A percentile compares a stretch with the other conserved stretches of the same genome.
Evolutionary conservation across 2,888 invertebrate species (phyloP).

Genomic region (Pristionchus arcanus): DNA sequence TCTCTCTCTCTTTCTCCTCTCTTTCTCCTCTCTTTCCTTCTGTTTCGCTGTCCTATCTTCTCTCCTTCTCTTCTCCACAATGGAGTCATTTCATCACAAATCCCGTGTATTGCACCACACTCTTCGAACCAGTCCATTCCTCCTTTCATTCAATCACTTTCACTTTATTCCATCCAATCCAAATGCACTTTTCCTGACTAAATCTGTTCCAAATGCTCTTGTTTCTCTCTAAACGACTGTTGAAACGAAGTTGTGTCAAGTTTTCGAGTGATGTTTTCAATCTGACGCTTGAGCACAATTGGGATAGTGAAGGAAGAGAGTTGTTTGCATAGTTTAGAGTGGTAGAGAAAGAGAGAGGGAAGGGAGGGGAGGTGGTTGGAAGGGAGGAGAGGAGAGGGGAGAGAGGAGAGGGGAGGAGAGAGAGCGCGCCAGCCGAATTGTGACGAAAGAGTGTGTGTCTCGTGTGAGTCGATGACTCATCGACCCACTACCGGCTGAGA

Average conservation of each 20-base stretch:
- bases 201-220: too few species aligned
- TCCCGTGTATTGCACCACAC: neutral
- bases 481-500: conserved; percentile 28
- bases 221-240: neutral
- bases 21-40: conserved; percentile 3
- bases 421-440: conserved; percentile 23
- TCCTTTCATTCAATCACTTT: neutral
- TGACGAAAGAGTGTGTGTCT: conserved; percentile 52
- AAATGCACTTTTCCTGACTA: neutral
- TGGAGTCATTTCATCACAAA: conserved; percentile 20
- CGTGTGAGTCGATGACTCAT: conserved; percentile 51
- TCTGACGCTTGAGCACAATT: neutral
- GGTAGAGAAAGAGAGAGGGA: neutral
- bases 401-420: neutral
- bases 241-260: conserved; percentile 1
- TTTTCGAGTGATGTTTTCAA: conserved; percentile 34
- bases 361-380: neutral
- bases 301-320: conserved; percentile 20
- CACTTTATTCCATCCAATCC: neutral
- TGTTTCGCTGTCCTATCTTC: neutral
- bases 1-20: neutral
- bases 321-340: conserved; percentile 52
- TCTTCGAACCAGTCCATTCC: neutral
- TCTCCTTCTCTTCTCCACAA: neutral
- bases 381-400: neutral